A percentile compares a stretch with the other conserved stretches of the same genome.
phyloP scores from a whole-genome alignment of 1,140 invertebrate genomes.

The Drosophila busckii region DNA sequence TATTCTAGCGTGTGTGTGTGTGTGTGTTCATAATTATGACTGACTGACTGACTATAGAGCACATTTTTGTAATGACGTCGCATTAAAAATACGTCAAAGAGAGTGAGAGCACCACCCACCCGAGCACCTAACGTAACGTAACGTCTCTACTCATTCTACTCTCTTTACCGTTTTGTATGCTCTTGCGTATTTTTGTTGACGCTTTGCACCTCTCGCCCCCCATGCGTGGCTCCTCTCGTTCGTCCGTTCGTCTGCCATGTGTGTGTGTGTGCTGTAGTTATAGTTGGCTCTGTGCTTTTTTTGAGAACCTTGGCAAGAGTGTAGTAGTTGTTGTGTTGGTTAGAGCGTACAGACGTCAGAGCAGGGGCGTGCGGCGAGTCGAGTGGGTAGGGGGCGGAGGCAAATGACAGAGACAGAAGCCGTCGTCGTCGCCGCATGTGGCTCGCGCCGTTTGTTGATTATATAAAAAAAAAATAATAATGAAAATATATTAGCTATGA shows the following conservation, averaged over 20 bases:
- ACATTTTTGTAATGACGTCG: too few relatives aligned
- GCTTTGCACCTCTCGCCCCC: constrained; percentile 33
- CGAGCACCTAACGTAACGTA: constrained; percentile 5
- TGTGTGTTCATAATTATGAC: too few relatives aligned
- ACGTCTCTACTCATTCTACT: constrained; percentile 12
- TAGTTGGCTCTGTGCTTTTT: constrained; percentile 18
- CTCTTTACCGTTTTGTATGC: neutral
- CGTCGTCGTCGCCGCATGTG: constrained; percentile 30
- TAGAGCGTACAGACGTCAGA: too few relatives aligned
- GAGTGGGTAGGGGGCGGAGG: constrained; percentile 13
- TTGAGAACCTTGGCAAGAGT: constrained; percentile 51
- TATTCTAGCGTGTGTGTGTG: too few relatives aligned
- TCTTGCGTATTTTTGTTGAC: constrained; percentile 20
- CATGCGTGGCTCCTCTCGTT: constrained; percentile 1
- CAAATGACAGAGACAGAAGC: constrained; percentile 19
- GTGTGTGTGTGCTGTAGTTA: constrained; percentile 6
- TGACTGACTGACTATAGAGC: too few relatives aligned
- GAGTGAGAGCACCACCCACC: too few relatives aligned
- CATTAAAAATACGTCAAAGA: too few relatives aligned
- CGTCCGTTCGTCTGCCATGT: constrained; percentile 2
- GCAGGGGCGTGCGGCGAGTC: too few relatives aligned
- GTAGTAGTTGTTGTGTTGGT: too few relatives aligned
- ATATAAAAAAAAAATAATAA: constrained; percentile 76
- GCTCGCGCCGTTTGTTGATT: constrained; percentile 57
- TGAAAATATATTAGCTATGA: constrained; percentile 44